Percentiles rank a stretch among this genome's conserved stretches.
Conservation (phyloP, 2,888 invertebrate genomes). For the Drosophila borealis region DNA sequence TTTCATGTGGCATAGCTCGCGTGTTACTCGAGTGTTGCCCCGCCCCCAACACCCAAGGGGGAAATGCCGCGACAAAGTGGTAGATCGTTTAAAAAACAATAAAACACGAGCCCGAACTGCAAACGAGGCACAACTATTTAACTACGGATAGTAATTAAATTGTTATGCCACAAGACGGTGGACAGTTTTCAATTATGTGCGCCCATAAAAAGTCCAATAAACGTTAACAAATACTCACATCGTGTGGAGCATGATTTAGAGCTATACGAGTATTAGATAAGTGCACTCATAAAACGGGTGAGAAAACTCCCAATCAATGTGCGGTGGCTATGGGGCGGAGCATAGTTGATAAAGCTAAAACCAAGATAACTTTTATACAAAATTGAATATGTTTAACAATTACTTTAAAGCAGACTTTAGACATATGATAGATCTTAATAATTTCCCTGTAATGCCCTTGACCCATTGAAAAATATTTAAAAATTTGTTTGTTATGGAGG, state of each 20-base stretch:
- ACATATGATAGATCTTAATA: neutral
- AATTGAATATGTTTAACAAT: neutral
- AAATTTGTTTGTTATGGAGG: too few relatives aligned
- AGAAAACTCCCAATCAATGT: constrained; percentile 31
- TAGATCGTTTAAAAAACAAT: constrained; percentile 82
- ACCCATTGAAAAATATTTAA: neutral
- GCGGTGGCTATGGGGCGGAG: constrained; percentile 21
- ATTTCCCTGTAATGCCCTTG: neutral
- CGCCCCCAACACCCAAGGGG: constrained; percentile 5
- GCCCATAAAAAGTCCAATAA: constrained; percentile 66
- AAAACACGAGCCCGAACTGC: constrained; percentile 62
- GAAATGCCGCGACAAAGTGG: constrained; percentile 73
- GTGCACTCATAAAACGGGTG: constrained; percentile 36
- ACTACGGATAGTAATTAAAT: constrained; percentile 71
- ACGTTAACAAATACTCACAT: constrained; percentile 46
- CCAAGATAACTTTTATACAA: neutral
- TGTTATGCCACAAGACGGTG: constrained; percentile 67
- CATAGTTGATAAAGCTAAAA: neutral
- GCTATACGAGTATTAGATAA: constrained; percentile 36
- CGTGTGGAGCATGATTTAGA: constrained; percentile 48
- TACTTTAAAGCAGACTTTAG: neutral
- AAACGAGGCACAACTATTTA: constrained; percentile 38
- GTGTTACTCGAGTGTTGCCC: constrained; percentile 45
- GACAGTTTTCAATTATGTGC: constrained; percentile 60
- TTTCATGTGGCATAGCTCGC: constrained; percentile 48